Evolutionary conservation across 2,797 vertebrate species (phyloP), one percentile per base, ranked within the genome.

Genomic region (Coregonus ussuriensis): DNA sequence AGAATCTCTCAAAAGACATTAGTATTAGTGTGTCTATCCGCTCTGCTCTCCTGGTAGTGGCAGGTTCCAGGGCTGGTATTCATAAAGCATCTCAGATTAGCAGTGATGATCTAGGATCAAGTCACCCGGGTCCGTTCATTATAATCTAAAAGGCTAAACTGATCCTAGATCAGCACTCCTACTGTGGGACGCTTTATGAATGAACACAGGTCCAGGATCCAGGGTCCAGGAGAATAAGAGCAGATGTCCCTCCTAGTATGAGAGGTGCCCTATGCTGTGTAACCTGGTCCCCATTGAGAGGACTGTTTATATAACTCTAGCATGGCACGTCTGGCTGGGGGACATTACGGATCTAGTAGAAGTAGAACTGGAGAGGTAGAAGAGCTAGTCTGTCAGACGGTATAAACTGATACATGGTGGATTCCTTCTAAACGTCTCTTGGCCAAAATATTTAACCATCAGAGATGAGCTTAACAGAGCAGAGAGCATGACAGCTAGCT

Each of bases 251-350:
- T 94, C 79, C 88, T 75, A 82, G 83, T 88, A 90, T 66, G 88
- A 93, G 94, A 91, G 91, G 92, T 87, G 88, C 83, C 93, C 92
- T 85, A 85, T 81, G 87, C 87, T 87, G 92, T 89, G 85, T 78
- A 63, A 81, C 70, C 83, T 76, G 80, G 79, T 89, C 88, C 88
- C 92, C 88, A 89, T 92, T 89, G 88, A 86, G 86, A 91, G 83
- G 94, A 88, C 90, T 95, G 95, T 95, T 97, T 95, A 94, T 95
- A 88, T 93, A 92, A 95, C 94, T 94, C 92, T 87, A 92, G 88
- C 85, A 11, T 35, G 75, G 83, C 87, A 81, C 35, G 70, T 96
- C 94, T 95, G 89, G 79, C 94, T 95, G 89, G 79, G 83, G 91
- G 89, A 94, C 91, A 87, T 94, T 95, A 94, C 93, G 94, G 96